These are phyloP conservation scores for Prunella himalayana DNA, from an alignment of 2,113 vertebrate species.

Conservation along the genomic window DNA sequence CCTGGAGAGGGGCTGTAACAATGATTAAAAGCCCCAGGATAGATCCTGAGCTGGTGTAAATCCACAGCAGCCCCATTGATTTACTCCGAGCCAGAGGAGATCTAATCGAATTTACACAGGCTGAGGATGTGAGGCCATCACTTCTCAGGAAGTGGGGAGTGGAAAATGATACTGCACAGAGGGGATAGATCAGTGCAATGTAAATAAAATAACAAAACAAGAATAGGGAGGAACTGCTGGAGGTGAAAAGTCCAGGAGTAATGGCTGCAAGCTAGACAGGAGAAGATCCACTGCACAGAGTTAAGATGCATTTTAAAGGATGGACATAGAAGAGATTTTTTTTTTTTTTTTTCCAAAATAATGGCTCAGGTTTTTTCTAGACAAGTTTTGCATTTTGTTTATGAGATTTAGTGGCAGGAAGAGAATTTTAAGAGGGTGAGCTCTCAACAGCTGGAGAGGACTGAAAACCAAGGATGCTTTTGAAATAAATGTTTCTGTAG, in stretches of 20 bases:
- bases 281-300: neutral
- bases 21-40: neutral
- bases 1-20: neutral
- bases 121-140: neutral
- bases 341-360: neutral
- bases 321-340: neutral
- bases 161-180: neutral
- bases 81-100: conserved; percentile 2
- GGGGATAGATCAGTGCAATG: neutral
- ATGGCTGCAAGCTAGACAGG: neutral
- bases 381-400: neutral
- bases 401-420: neutral
- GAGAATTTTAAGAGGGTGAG: neutral
- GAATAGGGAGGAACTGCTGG: neutral
- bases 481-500: neutral
- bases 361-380: neutral
- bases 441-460: neutral
- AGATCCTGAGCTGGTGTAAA: conserved; percentile 38
- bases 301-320: neutral
- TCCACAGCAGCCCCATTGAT: neutral
- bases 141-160: neutral
- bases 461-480: neutral
- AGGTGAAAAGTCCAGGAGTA: neutral
- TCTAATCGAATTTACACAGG: neutral
- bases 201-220: neutral